Percentiles rank a stretch among this genome's conserved stretches.
Conservation (phyloP, 2,888 invertebrate species). For the Neocrepidodera transversa region DNA sequence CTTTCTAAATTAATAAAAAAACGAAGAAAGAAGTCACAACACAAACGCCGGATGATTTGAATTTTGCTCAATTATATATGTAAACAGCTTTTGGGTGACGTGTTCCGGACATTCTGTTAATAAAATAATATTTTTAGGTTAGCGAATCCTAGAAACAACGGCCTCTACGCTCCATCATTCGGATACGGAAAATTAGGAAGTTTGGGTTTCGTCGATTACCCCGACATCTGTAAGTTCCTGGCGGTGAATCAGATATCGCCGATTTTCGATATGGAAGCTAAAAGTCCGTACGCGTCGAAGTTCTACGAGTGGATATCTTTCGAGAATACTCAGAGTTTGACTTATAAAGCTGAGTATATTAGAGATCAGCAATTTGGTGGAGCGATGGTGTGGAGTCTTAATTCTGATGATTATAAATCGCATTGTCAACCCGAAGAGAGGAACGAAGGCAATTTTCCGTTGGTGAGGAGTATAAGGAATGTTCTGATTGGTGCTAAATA, state of each 20-base stretch:
- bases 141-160: slow-evolving; percentile 71
- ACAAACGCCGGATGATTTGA: too few relatives aligned
- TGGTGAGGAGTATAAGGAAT: slow-evolving; percentile 39
- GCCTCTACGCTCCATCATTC: slow-evolving; percentile 73
- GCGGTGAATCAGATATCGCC: slow-evolving; percentile 63
- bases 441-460: slow-evolving; percentile 38
- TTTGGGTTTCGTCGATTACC: slow-evolving; percentile 75
- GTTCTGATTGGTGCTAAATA: slow-evolving; percentile 31
- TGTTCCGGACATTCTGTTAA: too few relatives aligned
- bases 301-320: slow-evolving; percentile 83
- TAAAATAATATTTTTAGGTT: slow-evolving; percentile 66
- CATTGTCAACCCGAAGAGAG: slow-evolving; percentile 60
- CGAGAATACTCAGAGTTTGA: slow-evolving; percentile 75
- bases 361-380: slow-evolving; percentile 71
- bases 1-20: too few relatives aligned
- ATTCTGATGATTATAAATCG: slow-evolving; percentile 77
- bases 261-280: slow-evolving; percentile 71
- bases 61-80: too few relatives aligned
- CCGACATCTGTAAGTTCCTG: slow-evolving; percentile 73
- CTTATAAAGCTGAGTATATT: slow-evolving; percentile 66
- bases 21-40: too few relatives aligned
- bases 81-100: too few relatives aligned
- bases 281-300: slow-evolving; percentile 79
- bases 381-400: slow-evolving; percentile 84
- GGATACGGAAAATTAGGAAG: slow-evolving; percentile 73